Conservation (phyloP, 1,140 invertebrate genomes). For the Euura lappo region DNA sequence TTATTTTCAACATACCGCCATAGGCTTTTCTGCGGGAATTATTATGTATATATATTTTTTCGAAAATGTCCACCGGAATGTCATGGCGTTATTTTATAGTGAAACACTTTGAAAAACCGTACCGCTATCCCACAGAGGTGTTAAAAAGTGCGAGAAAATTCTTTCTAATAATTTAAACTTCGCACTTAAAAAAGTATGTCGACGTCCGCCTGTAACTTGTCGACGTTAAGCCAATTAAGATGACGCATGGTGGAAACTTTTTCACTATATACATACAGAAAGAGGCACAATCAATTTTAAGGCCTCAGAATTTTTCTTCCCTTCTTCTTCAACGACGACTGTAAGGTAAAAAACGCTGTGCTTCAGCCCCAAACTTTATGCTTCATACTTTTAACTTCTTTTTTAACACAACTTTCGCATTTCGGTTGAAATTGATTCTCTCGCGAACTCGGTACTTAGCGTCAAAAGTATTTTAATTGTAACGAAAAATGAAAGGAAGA, state of each 20-base stretch:
- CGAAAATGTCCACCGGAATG: too few relatives aligned
- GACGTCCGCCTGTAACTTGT: constrained; percentile 41
- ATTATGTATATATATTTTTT: too few relatives aligned
- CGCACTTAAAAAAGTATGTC: not conserved
- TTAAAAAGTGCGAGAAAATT: not conserved
- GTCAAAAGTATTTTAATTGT: too few relatives aligned
- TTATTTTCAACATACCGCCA: not conserved
- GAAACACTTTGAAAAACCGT: too few relatives aligned
- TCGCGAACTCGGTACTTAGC: not conserved
- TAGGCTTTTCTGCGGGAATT: not conserved
- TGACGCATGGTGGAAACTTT: constrained; percentile 52
- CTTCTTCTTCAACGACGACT: not conserved
- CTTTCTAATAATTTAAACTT: not conserved
- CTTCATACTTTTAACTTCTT: not conserved
- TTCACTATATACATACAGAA: constrained; percentile 10
- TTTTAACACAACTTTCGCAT: not conserved
- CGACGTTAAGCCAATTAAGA: constrained; percentile 56
- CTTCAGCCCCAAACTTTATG: constrained; percentile 13
- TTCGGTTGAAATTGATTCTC: not conserved
- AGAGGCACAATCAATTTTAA: constrained; percentile 42
- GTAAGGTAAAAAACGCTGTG: not conserved
- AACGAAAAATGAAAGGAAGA: too few relatives aligned
- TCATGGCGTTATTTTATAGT: too few relatives aligned
- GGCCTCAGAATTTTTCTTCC: constrained; percentile 25
- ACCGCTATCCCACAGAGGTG: not conserved